A percentile compares a stretch with the other conserved stretches of the same genome.
These are phyloP conservation scores for Drosophila kurseongensis DNA, from an alignment of 1,140 invertebrate species.

Conservation along the genomic window DNA sequence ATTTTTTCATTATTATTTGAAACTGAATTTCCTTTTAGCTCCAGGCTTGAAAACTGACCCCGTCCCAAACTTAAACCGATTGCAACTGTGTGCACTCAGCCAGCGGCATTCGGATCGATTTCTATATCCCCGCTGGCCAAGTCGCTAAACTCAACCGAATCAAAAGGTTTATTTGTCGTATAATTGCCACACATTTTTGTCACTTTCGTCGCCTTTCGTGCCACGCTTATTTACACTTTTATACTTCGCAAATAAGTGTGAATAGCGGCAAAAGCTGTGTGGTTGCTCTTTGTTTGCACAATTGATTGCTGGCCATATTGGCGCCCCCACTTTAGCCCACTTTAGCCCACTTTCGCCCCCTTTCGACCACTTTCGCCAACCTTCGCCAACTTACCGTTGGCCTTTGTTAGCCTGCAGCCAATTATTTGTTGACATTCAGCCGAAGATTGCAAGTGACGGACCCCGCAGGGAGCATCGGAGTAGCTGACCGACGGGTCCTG, in stretches of 20 bases:
- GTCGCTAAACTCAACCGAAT: constrained; percentile 20
- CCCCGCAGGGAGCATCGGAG: constrained; percentile 17
- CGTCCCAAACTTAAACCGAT: constrained; percentile 26
- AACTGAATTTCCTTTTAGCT: constrained; percentile 24
- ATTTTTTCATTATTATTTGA: constrained; percentile 38
- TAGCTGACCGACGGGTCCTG: constrained; percentile 12
- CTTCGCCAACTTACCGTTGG: constrained; percentile 7
- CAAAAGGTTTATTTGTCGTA: constrained; percentile 60
- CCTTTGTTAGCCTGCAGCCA: constrained; percentile 70
- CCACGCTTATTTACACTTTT: constrained; percentile 58
- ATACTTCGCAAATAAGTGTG: constrained; percentile 49
- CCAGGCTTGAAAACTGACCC: not conserved
- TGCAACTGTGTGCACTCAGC: constrained; percentile 17
- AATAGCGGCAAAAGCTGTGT: constrained; percentile 38
- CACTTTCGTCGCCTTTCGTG: constrained; percentile 37
- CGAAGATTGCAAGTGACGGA: constrained; percentile 54
- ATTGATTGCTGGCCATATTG: constrained; percentile 65
- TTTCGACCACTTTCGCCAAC: not conserved
- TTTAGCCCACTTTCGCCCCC: not conserved
- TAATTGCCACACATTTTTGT: constrained; percentile 60
- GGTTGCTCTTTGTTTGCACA: constrained; percentile 63
- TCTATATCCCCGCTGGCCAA: not conserved
- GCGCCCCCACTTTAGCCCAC: constrained; percentile 1
- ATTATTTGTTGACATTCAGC: constrained; percentile 66
- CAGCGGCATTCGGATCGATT: constrained; percentile 30